A percentile compares a stretch with the other conserved stretches of the same genome.
These are phyloP conservation scores for Cygnus buccinator DNA, from an alignment of 2,113 vertebrate species.

Conservation along the genomic window DNA sequence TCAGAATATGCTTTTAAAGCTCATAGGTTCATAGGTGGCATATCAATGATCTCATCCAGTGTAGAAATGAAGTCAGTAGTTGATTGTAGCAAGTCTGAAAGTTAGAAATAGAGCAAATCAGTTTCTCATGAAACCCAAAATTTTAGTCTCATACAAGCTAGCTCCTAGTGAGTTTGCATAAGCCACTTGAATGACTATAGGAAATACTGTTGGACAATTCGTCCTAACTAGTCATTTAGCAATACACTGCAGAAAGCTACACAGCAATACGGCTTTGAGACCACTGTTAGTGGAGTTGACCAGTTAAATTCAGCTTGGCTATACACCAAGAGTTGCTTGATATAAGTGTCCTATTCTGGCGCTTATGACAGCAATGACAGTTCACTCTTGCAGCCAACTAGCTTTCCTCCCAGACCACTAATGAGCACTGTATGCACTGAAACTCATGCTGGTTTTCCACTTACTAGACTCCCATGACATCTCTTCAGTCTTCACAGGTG, in stretches of 20 bases:
- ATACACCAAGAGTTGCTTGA: neutral
- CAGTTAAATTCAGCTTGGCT: neutral
- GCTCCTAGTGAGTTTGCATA: neutral
- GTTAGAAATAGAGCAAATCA: neutral
- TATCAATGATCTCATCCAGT: constrained; percentile 74
- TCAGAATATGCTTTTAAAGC: constrained; percentile 1
- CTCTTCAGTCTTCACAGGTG: constrained; percentile 53
- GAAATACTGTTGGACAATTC: neutral
- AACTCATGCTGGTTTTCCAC: neutral
- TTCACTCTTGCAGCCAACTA: neutral
- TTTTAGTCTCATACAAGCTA: neutral
- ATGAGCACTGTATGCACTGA: neutral
- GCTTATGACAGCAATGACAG: neutral
- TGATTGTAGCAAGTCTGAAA: constrained; percentile 69
- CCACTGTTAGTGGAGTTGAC: fast-evolving
- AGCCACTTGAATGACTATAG: neutral
- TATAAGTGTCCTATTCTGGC: neutral
- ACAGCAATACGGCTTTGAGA: neutral
- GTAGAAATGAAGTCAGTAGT: constrained; percentile 69
- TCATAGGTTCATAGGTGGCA: constrained; percentile 66
- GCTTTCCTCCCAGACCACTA: neutral
- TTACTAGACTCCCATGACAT: constrained; percentile 70
- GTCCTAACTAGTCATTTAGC: neutral
- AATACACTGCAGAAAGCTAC: neutral
- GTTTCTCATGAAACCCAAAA: neutral